Evolutionary conservation across 2,113 vertebrate genomes (phyloP), one percentile per base, ranked within the genome.

Genomic region (Orycteropus afer): DNA sequence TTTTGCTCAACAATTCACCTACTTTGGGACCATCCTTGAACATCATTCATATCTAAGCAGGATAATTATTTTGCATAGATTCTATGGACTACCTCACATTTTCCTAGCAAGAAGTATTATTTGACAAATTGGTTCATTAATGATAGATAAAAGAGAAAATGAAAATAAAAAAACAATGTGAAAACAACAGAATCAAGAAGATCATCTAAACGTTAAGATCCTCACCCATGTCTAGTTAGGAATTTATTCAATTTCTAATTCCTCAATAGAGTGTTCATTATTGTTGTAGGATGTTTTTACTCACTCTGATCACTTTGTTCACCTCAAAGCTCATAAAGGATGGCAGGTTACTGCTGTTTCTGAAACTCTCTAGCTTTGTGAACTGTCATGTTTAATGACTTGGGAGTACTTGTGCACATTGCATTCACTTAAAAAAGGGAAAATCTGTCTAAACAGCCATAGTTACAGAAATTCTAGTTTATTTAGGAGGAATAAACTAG

Each of bases 401-500:
- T 97, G 96, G 51, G 88, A 96, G 79, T 87, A 93, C 96, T 73
- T 5, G 63, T 87, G 91, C 89, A 96, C 83, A 51, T 40, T 96
- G 78, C 79, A 71, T 91, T 98, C 91, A 96, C 96, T 97, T 97
- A 97, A 78, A 93, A 84, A 47, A 89, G 95, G 93, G 85, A 91
- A 97, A 98, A 94, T 25, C 18, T 49, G 84, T 89, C 95, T 90
- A 97, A 97, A 97, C 40, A 86, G 90, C 87, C 67, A 67, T 51
- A 96, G 95, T 89, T 94, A 76, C 89, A 98, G 95, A 95, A 96
- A 96, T 95, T 97, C 80, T 95, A 2, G 37, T 97, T 98, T 96
- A 93, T 92, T 97, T 97, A 96, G 91, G 97, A 98, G 97, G 97
- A 98, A n/a, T n/a, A n/a, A 98, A 98, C 97, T 97, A 98, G 93